phyloP scores from a whole-genome alignment of 2,888 invertebrate species.

The Arrhopalites spinosus region DNA sequence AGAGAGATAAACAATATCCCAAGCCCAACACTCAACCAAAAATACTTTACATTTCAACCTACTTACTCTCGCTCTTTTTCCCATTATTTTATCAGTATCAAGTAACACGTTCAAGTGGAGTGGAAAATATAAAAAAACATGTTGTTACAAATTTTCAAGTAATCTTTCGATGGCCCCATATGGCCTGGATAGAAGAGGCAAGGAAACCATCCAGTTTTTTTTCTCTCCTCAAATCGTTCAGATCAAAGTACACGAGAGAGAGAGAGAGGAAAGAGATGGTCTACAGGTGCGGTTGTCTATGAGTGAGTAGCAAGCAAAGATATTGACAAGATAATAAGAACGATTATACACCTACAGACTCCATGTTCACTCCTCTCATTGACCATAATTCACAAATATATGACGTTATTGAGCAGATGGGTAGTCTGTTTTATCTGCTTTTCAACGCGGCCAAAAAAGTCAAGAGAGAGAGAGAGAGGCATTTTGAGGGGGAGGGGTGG shows the following conservation, averaged over 20 bases:
- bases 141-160: constrained; percentile 3
- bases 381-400: constrained; percentile 18
- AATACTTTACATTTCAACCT: too few relatives aligned
- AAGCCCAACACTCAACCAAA: too few relatives aligned
- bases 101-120: not conserved
- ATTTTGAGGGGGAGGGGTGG: not conserved
- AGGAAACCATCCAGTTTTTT: not conserved
- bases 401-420: constrained; percentile 23
- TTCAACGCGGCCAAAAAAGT: not conserved
- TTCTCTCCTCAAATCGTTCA: not conserved
- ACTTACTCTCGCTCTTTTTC: too few relatives aligned
- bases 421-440: constrained; percentile 27
- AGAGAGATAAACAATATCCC: too few relatives aligned
- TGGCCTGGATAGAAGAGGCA: too few relatives aligned
- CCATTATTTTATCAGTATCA: too few relatives aligned
- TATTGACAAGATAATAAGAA: constrained; percentile 4
- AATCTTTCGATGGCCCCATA: not conserved
- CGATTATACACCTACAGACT: not conserved
- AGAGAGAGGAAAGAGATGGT: not conserved
- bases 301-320: too few relatives aligned
- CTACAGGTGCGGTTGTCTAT: not conserved
- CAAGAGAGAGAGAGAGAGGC: not conserved
- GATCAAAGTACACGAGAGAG: not conserved
- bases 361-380: constrained; percentile 16
- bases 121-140: not conserved